Percentiles rank a stretch among this genome's conserved stretches.
Evolutionary conservation across 2,113 vertebrate genomes (phyloP).

Genomic region (Vidua chalybeata): DNA sequence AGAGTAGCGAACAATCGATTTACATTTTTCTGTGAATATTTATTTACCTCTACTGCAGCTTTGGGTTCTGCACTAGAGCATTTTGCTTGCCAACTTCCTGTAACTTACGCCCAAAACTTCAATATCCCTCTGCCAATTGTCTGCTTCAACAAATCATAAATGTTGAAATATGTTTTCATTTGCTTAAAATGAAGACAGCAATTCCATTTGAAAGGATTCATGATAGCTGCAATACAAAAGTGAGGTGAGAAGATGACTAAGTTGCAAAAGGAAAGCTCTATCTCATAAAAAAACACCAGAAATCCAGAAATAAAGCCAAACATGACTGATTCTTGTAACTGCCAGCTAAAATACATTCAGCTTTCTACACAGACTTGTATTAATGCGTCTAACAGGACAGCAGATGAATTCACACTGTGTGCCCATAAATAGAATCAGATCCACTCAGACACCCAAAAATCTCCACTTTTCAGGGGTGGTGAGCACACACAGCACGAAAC

Average conservation of each 20-base stretch:
- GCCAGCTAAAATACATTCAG: not conserved
- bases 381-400: not conserved
- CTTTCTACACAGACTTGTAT: not conserved
- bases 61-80: not conserved
- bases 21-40: constrained; percentile 24
- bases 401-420: not conserved
- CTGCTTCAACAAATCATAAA: constrained; percentile 9
- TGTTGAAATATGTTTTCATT: not conserved
- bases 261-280: not conserved
- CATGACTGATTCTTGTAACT: not conserved
- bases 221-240: not conserved
- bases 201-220: not conserved
- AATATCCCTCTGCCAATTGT: constrained; percentile 16
- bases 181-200: not conserved
- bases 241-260: not conserved
- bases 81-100: not conserved
- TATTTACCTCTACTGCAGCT: not conserved
- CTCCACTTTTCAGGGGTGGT: not conserved
- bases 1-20: not conserved
- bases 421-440: not conserved
- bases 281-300: not conserved
- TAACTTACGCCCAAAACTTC: not conserved
- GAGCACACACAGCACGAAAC: not conserved
- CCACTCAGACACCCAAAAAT: not conserved
- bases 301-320: not conserved